phyloP scores from a whole-genome alignment of 2,888 invertebrate genomes.

The Oasisia sp. region DNA sequence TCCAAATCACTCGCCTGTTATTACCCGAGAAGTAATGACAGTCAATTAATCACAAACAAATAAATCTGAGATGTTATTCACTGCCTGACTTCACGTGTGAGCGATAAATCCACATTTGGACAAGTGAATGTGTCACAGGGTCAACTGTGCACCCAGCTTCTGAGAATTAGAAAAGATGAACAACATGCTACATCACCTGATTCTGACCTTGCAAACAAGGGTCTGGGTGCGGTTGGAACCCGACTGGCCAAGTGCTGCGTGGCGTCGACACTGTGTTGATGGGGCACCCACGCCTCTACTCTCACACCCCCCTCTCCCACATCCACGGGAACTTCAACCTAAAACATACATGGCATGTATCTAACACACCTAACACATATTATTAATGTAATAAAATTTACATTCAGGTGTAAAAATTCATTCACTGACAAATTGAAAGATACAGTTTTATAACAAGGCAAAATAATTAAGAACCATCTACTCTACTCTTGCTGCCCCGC shows the following conservation, averaged over 20 bases:
- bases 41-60: too few species aligned
- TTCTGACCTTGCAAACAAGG: slow-evolving; percentile 3
- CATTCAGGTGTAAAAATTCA: too few species aligned
- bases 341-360: not conserved
- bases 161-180: not conserved
- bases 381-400: too few species aligned
- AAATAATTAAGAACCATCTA: too few species aligned
- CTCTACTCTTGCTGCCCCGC: too few species aligned
- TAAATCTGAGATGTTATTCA: too few species aligned
- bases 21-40: too few species aligned
- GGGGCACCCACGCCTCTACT: not conserved
- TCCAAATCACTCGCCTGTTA: too few species aligned
- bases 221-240: not conserved
- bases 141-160: too few species aligned
- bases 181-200: not conserved
- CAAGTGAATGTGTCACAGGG: not conserved
- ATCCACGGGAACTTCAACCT: not conserved
- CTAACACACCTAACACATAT: too few species aligned
- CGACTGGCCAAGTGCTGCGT: not conserved
- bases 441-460: too few species aligned
- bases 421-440: too few species aligned
- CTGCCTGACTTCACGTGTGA: not conserved
- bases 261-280: not conserved
- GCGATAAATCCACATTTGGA: not conserved
- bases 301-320: not conserved